Evolutionary conservation across 2,888 invertebrate species (phyloP).

Genomic region (Chorisops tibialis): DNA sequence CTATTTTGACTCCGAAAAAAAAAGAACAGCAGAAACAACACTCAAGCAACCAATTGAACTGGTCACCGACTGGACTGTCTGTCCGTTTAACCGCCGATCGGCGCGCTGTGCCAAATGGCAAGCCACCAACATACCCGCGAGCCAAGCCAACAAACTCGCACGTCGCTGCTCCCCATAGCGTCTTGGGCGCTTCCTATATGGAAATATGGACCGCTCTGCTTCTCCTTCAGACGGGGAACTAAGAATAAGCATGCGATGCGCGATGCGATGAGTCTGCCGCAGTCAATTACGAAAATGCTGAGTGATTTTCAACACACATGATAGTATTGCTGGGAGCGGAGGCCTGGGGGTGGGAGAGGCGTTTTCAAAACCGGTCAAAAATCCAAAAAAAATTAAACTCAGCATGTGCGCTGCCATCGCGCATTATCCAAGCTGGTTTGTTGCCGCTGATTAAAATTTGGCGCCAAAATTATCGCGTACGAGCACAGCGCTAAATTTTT

Average conservation of each 20-base stretch:
- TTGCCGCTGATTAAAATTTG: neutral
- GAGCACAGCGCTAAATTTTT: neutral
- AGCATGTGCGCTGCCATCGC: no score
- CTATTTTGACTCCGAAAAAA: neutral
- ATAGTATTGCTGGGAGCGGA: no score
- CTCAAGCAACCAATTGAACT: neutral
- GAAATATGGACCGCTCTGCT: neutral
- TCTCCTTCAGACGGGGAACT: neutral
- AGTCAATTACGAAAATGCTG: no score
- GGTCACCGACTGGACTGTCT: neutral
- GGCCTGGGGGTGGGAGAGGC: no score
- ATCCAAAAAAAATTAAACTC: no score
- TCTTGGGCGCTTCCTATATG: constrained; percentile 5
- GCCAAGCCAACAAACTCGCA: no score
- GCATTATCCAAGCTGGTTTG: no score
- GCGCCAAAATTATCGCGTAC: constrained; percentile 21
- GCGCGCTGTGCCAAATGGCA: neutral
- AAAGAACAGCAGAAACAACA: neutral
- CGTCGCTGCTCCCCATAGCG: no score
- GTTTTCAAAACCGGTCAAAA: no score
- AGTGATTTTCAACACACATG: no score
- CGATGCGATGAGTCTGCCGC: no score
- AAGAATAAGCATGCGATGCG: neutral
- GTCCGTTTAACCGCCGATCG: neutral
- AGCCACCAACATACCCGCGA: no score